Evolutionary conservation across 2,113 vertebrate species (phyloP), one percentile per base, ranked within the genome.

Genomic region (Hippocampus zosterae): DNA sequence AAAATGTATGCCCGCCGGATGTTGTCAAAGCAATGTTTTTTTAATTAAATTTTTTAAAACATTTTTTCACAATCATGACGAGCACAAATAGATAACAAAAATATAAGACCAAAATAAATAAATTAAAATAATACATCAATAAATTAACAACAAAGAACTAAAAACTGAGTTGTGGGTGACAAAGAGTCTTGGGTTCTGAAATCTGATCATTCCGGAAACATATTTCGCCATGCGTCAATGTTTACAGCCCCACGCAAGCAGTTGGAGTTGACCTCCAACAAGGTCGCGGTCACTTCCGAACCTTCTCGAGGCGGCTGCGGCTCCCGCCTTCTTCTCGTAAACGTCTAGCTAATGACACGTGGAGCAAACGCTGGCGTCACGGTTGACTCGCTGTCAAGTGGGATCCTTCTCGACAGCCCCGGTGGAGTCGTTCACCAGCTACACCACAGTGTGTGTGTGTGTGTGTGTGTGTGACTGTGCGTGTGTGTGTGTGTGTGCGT

Each of bases 371-470:
- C 61, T 63, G 33, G 76, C 84, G 81, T 84, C 73, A 84, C 84
- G 75, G 77, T 77, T 72, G 65, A 84, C 72, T 80, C 73, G 72
- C 80, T 67, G 69, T 19, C 65, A 19, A 77, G 72, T 42, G 27
- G 55, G 65, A 81, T 70, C 72, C 79, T 79, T 81, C 79, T 64
- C 76, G 83, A 81, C 67, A 75, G 71, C 72, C 67, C 69, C 0
- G 33, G 46, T 84, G 71, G 29, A 72, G 82, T 88, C 80, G 82
- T 75, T 88, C 77, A 83, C 75, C 77, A 79, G 63, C 72, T 62
- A n/a, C 8, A 62, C 60, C 60, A 5, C 60, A 40, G 8, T 40
- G 60, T 40, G 57, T 18, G 57, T 7, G 27, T 29, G 55, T 1
- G n/a, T 27, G 55, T 27, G 55, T 15, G 12, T 25, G 55, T 56